Conservation (phyloP, 2,888 invertebrate genomes). For the Belgica antarctica region DNA sequence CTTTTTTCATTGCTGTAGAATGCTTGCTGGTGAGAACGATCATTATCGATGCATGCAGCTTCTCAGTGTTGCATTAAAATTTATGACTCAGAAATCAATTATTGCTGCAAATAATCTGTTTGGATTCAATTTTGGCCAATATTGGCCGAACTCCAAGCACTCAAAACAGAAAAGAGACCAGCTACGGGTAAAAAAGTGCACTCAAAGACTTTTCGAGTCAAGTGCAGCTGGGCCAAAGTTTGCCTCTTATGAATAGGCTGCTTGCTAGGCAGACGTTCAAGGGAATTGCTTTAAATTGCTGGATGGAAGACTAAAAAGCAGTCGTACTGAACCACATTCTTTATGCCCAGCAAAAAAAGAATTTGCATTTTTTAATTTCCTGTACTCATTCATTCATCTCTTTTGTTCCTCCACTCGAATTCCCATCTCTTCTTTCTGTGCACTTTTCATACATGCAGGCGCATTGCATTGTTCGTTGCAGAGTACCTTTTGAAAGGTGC, state of each 20-base stretch:
- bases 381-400: not conserved
- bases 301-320: not conserved
- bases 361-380: slow-evolving; percentile 43
- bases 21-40: not conserved
- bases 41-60: not conserved
- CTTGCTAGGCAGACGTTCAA: slow-evolving; percentile 23
- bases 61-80: not conserved
- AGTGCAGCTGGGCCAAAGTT: not conserved
- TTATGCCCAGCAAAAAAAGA: not conserved
- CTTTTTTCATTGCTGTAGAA: too few species aligned
- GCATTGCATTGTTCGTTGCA: not conserved
- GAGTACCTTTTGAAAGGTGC: not conserved
- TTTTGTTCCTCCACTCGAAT: slow-evolving; percentile 10
- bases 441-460: slow-evolving; percentile 1
- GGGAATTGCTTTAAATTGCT: not conserved
- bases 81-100: slow-evolving; percentile 26
- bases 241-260: slow-evolving; percentile 30
- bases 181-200: not conserved
- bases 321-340: slow-evolving; percentile 26
- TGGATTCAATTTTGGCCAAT: slow-evolving; percentile 28
- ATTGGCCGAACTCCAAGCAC: slow-evolving; percentile 11
- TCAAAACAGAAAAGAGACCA: not conserved
- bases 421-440: slow-evolving; percentile 1
- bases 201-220: not conserved
- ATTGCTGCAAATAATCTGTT: slow-evolving; percentile 32